A percentile compares a stretch with the other conserved stretches of the same genome.
Conservation (phyloP, 2,797 vertebrate genomes). For the Sciurus vulgaris region DNA sequence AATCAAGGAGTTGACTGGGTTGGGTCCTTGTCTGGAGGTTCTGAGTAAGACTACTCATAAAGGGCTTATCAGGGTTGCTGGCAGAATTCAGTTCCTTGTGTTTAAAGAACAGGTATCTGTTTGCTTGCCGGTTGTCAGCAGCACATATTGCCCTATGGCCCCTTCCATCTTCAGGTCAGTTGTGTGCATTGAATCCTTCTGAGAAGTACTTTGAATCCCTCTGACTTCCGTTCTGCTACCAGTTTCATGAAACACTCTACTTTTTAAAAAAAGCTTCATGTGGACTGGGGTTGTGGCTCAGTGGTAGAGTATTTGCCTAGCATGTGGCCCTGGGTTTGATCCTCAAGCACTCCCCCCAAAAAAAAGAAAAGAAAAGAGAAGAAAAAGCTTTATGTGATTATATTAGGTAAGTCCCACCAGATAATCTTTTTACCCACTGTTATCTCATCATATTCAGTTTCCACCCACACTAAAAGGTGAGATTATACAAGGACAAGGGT, state of each 20-base stretch:
- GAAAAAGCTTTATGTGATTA: conserved; percentile 10
- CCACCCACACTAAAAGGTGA: background rate
- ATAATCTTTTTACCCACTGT: background rate
- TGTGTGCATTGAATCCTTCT: background rate
- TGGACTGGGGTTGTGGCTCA: background rate
- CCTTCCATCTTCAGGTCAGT: background rate
- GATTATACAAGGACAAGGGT: background rate
- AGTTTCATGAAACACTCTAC: conserved; percentile 12
- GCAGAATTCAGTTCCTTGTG: conserved; percentile 20
- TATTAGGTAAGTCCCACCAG: conserved; percentile 2
- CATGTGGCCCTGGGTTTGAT: no score
- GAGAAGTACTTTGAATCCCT: background rate
- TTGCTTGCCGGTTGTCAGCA: background rate
- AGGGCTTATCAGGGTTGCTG: background rate
- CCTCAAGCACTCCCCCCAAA: no score
- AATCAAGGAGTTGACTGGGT: background rate
- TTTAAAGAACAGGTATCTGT: background rate
- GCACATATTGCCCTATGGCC: background rate
- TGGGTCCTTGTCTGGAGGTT: background rate
- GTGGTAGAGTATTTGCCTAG: background rate
- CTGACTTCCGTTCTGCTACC: conserved; percentile 4
- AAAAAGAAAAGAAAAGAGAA: no score
- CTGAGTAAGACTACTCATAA: background rate
- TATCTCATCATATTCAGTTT: conserved; percentile 8
- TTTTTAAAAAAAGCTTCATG: background rate